phyloP scores from a whole-genome alignment of 1,140 invertebrate species.

The Branchinecta lynchi region DNA sequence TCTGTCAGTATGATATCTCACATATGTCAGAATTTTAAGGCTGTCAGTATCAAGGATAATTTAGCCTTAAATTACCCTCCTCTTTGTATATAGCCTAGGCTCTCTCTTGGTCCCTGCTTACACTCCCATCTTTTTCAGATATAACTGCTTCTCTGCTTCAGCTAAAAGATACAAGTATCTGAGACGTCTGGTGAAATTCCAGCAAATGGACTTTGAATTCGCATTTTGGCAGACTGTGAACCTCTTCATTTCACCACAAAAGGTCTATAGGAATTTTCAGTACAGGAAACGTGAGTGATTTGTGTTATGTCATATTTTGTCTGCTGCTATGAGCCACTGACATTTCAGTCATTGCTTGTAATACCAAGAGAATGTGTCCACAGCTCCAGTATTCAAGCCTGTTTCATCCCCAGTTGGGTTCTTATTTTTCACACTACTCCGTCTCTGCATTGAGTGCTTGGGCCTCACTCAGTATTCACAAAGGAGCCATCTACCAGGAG shows the following conservation, averaged over 20 bases:
- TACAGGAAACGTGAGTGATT: conserved; percentile 82
- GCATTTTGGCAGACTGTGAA: conserved; percentile 98
- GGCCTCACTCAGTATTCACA: too few relatives aligned
- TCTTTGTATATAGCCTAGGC: not conserved
- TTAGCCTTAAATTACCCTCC: not conserved
- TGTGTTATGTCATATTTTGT: not conserved
- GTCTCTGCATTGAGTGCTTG: not conserved
- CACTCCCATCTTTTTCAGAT: conserved; percentile 31
- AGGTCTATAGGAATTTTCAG: conserved; percentile 95
- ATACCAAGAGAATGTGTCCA: not conserved
- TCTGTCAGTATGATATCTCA: not conserved
- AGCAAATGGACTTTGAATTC: conserved; percentile 99
- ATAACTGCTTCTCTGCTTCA: conserved; percentile 62
- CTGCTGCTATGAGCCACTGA: not conserved
- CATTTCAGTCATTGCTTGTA: conserved; percentile 9
- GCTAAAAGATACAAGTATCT: conserved; percentile 87
- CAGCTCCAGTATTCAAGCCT: conserved; percentile 14
- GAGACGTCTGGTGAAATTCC: conserved; percentile 72
- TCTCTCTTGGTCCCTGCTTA: not conserved
- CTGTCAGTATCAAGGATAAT: too few relatives aligned
- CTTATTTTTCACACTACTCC: not conserved
- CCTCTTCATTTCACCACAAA: conserved; percentile 84
- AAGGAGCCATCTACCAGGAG: too few relatives aligned
- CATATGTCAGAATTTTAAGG: not conserved
- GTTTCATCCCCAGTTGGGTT: not conserved